A percentile compares a stretch with the other conserved stretches of the same genome.
Conservation (phyloP, 2,113 vertebrate species). For the Boleophthalmus pectinirostris region DNA sequence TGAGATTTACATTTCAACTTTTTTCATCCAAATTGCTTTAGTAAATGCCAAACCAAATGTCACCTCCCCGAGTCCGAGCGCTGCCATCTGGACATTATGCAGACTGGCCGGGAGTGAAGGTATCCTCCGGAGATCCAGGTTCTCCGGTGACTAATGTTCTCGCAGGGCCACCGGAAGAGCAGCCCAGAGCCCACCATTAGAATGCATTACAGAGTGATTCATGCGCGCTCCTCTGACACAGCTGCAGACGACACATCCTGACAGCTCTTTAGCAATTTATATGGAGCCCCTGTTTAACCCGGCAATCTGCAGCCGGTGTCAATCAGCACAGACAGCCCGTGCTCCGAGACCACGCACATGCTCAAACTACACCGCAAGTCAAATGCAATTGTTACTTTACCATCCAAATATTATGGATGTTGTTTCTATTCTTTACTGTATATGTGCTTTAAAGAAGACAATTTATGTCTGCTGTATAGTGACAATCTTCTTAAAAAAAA, state of each 20-base stretch:
- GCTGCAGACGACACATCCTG: conserved; percentile 44
- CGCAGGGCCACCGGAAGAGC: conserved; percentile 12
- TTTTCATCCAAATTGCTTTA: conserved; percentile 8
- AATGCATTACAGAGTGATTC: conserved; percentile 28
- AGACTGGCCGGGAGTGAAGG: conserved; percentile 56
- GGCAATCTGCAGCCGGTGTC: conserved; percentile 51
- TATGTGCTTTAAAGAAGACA: no score
- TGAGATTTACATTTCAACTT: conserved; percentile 2
- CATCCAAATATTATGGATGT: no score
- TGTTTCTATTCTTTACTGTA: no score
- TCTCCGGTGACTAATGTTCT: conserved; percentile 52
- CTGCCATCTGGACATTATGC: conserved; percentile 77
- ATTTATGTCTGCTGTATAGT: no score
- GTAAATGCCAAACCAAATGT: conserved; percentile 77
- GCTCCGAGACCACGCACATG: conserved; percentile 17
- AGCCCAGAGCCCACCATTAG: conserved; percentile 15
- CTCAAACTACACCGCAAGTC: neutral
- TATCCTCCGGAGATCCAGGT: conserved; percentile 58
- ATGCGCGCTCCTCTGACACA: conserved; percentile 38
- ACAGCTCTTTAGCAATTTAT: conserved; percentile 55
- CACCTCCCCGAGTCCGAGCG: conserved; percentile 75
- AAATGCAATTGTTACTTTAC: neutral
- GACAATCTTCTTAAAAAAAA: no score
- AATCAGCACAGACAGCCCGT: conserved; percentile 52
- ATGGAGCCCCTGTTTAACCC: conserved; percentile 46